A percentile compares a stretch with the other conserved stretches of the same genome.
These are phyloP conservation scores for Heterotilapia buettikoferi DNA, from an alignment of 2,113 vertebrate species.

Conservation along the genomic window DNA sequence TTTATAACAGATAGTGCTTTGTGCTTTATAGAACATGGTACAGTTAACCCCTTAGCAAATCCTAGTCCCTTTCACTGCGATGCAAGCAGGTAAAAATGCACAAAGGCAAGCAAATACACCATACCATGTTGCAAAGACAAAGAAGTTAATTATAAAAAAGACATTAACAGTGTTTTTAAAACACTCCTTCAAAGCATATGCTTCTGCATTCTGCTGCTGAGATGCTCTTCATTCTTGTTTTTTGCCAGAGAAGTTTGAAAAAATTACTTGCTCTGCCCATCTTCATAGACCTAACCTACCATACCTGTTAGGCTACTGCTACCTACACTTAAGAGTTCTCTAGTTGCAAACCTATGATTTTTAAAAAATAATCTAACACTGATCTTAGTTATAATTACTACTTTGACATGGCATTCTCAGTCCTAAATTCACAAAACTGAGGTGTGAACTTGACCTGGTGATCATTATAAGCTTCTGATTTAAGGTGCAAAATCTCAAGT, in stretches of 20 bases:
- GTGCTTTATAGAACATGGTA: not conserved
- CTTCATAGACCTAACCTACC: not conserved
- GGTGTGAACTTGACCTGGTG: not conserved
- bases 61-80: not conserved
- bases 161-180: not conserved
- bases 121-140: not conserved
- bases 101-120: not conserved
- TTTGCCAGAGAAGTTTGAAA: not conserved
- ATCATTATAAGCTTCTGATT: not conserved
- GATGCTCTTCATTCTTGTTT: not conserved
- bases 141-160: not conserved
- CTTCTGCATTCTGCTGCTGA: not conserved
- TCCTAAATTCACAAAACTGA: not conserved
- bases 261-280: not conserved
- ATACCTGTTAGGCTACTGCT: not conserved
- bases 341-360: not conserved
- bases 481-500: not conserved
- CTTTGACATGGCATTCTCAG: not conserved
- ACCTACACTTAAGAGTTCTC: not conserved
- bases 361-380: rapidly evolving
- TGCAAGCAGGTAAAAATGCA: not conserved
- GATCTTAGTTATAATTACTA: not conserved
- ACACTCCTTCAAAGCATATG: not conserved
- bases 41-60: not conserved
- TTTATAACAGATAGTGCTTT: not conserved